Evolutionary conservation across 1,140 invertebrate genomes (phyloP).

Genomic region (Diorhabda sublineata): DNA sequence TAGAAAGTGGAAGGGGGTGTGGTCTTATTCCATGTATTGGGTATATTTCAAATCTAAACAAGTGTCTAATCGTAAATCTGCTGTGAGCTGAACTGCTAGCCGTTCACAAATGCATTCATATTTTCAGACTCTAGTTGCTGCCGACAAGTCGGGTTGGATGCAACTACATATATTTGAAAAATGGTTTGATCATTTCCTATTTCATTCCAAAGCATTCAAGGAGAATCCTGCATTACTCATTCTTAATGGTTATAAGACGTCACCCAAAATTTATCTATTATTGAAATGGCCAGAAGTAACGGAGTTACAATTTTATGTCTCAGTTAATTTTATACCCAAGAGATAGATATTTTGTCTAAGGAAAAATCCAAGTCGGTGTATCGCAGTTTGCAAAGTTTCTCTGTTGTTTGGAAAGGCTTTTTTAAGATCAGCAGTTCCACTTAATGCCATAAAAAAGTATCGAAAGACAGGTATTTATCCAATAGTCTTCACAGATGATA

Average conservation of each 20-base stretch:
- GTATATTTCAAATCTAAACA: too few species aligned
- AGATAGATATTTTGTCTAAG: conserved; percentile 24
- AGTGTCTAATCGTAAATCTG: too few species aligned
- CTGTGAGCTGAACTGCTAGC: too few species aligned
- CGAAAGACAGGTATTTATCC: too few species aligned
- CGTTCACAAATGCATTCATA: too few species aligned
- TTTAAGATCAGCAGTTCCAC: conserved; percentile 13
- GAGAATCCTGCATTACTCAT: too few species aligned
- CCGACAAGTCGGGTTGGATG: conserved; percentile 25
- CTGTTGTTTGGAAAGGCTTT: conserved; percentile 25
- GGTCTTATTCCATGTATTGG: too few species aligned
- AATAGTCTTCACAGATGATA: too few species aligned
- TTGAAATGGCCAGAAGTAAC: conserved; percentile 19
- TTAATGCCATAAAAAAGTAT: conserved; percentile 28
- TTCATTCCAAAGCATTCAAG: conserved; percentile 17
- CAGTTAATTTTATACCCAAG: conserved; percentile 22
- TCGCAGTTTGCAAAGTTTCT: conserved; percentile 18
- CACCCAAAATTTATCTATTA: conserved; percentile 23
- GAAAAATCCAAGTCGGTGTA: conserved; percentile 21
- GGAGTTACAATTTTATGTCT: not conserved
- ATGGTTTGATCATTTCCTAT: conserved; percentile 27
- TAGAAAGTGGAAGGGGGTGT: too few species aligned
- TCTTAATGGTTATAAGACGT: conserved; percentile 2
- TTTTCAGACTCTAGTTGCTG: conserved; percentile 6
- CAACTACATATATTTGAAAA: conserved; percentile 17